phyloP scores from a whole-genome alignment of 2,797 vertebrate species.

The Microchirus variegatus region DNA sequence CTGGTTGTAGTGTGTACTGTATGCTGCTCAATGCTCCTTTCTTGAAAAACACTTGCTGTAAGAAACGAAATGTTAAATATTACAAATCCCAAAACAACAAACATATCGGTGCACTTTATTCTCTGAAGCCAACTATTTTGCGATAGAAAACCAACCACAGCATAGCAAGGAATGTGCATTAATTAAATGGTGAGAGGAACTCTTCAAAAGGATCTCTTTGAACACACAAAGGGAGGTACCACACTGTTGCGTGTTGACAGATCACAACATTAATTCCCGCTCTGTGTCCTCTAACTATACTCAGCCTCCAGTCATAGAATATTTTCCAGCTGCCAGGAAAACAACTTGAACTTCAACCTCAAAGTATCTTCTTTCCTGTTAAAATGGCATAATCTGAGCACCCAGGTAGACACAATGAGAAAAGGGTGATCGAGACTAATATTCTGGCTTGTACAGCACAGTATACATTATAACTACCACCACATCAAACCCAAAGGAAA shows the following conservation, averaged over 20 bases:
- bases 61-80: too few relatives aligned
- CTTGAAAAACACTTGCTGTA: too few relatives aligned
- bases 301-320: constrained; percentile 25
- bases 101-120: too few relatives aligned
- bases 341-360: constrained; percentile 19
- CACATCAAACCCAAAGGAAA: too few relatives aligned
- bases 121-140: constrained; percentile 2
- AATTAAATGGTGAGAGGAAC: constrained; percentile 26
- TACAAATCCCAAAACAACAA: too few relatives aligned
- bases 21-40: too few relatives aligned
- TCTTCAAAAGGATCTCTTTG: constrained; percentile 30
- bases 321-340: constrained; percentile 14
- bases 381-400: constrained; percentile 28
- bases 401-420: constrained; percentile 28
- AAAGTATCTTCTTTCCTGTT: constrained; percentile 29
- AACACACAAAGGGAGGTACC: constrained; percentile 8
- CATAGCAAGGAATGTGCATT: constrained; percentile 16
- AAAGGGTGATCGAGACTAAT: constrained; percentile 4
- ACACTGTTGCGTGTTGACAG: constrained; percentile 21
- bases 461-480: too few relatives aligned
- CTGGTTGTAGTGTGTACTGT: too few relatives aligned
- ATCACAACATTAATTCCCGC: constrained; percentile 29
- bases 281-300: constrained; percentile 18
- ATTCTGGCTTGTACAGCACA: too few relatives aligned
- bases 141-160: neutral